Evolutionary conservation across 2,113 vertebrate species (phyloP).

Genomic region (mouse (Mus musculus)): DNA sequence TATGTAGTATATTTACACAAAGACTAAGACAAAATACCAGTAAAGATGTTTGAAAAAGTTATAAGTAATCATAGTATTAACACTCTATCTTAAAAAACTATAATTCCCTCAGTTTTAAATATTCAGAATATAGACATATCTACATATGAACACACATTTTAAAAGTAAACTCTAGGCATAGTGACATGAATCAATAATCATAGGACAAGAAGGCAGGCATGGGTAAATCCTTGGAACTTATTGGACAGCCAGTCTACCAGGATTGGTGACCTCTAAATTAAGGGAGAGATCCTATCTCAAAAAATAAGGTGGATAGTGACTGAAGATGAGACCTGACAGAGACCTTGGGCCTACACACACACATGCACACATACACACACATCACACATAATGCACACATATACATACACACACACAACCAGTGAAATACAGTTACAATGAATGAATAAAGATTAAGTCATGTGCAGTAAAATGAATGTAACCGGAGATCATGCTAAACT

Average conservation of each 20-base stretch:
- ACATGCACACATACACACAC: no score
- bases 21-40: neutral
- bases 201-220: neutral
- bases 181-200: neutral
- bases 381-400: neutral
- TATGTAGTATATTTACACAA: no score
- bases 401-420: neutral
- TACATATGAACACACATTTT: neutral
- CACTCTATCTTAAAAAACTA: neutral
- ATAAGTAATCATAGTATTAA: neutral
- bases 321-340: no score
- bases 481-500: neutral
- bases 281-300: no score
- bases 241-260: no score
- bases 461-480: no score
- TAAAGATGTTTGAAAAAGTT: neutral
- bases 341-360: neutral
- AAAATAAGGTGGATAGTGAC: no score
- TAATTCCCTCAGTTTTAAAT: neutral
- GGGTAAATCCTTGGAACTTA: neutral
- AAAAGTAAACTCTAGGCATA: neutral
- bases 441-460: neutral
- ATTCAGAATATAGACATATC: neutral
- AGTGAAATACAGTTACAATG: neutral
- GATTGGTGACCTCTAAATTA: no score